Evolutionary conservation across 1,140 invertebrate genomes (phyloP), one percentile per base, ranked within the genome.

Genomic region (Samia ricini): DNA sequence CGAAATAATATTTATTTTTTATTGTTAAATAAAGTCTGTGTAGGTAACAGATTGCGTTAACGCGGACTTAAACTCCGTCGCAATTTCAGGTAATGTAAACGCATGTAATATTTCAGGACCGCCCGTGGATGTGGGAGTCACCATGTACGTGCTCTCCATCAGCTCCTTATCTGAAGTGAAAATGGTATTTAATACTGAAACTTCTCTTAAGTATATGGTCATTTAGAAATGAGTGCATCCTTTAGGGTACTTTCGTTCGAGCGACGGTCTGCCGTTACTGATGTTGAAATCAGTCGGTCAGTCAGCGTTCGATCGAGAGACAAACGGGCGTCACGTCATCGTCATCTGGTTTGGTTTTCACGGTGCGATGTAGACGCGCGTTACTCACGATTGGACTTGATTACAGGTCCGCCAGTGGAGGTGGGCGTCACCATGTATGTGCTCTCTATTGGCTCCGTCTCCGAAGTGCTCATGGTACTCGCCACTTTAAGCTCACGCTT

Each of bases 371-470:
- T 58, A 58, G 64, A 68, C 69, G 67, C 71, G 67, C 61, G 64
- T 15, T 10, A 79, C 76, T 83, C 71, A 81, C 71, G 59, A 78
- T 81, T 86, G 91, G 91, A 91, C 93, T 93, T 97, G 82, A 85
- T 87, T 97, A 76, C 95, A 98, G 97, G 96, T 95, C 95, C 95
- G 89, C 96, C 97, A 84, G 97, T 98, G 92, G 96, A 97, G 92
- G 97, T 98, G 85, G 97, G 97, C 90, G 97, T 99, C 92, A 98
- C 98, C 92, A 98, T 98, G 96, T 97, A 97, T 94, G 96, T 99
- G 92, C 96, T 98, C 92, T 98, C 96, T 94, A 98, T 99, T 93
- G 97, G 96, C 94, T 98, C 97, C 91, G 96, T 99, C 91, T 98
- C 97, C 91, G 98, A 99, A 95, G 97, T 99, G 90, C 94, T 97